Evolutionary conservation across 2,888 invertebrate genomes (phyloP).

Genomic region (Hirtodrosophila trivittata): DNA sequence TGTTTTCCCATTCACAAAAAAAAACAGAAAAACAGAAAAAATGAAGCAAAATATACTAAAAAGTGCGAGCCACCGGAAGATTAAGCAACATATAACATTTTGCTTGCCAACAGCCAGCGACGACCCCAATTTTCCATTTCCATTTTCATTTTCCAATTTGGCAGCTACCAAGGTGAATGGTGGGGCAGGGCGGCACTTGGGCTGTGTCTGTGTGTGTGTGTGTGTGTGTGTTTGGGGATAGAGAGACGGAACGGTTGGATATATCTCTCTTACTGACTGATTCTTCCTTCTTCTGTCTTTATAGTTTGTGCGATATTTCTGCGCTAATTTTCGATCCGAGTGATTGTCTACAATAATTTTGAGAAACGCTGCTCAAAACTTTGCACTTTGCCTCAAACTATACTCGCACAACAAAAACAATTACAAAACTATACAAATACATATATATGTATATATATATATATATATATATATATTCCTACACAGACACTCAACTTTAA

Average conservation of each 20-base stretch:
- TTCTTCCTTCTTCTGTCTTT: conserved; percentile 27
- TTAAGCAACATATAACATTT: conserved; percentile 42
- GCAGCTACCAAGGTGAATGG: conserved; percentile 56
- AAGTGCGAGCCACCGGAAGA: conserved; percentile 39
- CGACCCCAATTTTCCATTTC: conserved; percentile 47
- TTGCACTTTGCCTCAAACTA: conserved; percentile 47
- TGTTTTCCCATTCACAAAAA: conserved; percentile 56
- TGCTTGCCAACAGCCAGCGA: conserved; percentile 40
- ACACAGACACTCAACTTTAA: conserved; percentile 40
- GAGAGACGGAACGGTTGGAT: conserved; percentile 12
- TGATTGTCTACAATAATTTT: conserved; percentile 67
- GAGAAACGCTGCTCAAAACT: conserved; percentile 58
- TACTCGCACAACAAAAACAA: conserved; percentile 6
- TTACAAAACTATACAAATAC: conserved; percentile 1
- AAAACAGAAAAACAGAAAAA: conserved; percentile 25
- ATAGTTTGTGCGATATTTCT: conserved; percentile 19
- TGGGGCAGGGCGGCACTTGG: conserved; percentile 4
- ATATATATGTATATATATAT: conserved; percentile 6
- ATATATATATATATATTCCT: not conserved
- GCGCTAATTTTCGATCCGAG: conserved; percentile 59
- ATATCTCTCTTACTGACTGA: conserved; percentile 35
- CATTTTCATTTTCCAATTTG: conserved; percentile 44
- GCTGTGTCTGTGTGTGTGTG: conserved; percentile 10
- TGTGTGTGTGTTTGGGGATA: conserved; percentile 13
- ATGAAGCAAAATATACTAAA: conserved; percentile 6